Conservation (phyloP, 2,888 invertebrate genomes). For the Lasioglossum pauxillum region DNA sequence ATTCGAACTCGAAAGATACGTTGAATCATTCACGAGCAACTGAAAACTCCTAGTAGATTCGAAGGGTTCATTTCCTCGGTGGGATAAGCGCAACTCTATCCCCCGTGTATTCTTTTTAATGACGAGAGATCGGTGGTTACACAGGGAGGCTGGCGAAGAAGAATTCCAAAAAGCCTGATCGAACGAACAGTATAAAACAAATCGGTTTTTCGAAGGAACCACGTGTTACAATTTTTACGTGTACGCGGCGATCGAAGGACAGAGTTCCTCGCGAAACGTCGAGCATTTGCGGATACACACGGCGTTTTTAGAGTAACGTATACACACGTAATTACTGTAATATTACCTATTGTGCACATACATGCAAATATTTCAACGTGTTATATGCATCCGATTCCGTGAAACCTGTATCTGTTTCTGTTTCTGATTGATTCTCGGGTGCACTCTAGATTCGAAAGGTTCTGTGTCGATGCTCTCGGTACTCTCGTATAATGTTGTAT, state of each 20-base stretch:
- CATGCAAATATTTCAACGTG: conserved; percentile 57
- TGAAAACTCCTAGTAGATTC: neutral
- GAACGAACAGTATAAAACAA: conserved; percentile 15
- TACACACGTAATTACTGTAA: conserved; percentile 66
- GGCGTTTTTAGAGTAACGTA: conserved; percentile 64
- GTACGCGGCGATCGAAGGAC: conserved; percentile 32
- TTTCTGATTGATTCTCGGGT: conserved; percentile 4
- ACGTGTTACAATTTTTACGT: neutral
- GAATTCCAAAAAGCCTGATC: conserved; percentile 10
- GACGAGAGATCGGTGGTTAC: conserved; percentile 28
- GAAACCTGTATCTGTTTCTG: neutral
- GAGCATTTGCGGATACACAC: conserved; percentile 70
- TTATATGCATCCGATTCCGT: conserved; percentile 38
- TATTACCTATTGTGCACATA: conserved; percentile 70
- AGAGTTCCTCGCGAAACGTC: conserved; percentile 34
- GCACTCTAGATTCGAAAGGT: conserved; percentile 37
- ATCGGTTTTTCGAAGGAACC: conserved; percentile 30
- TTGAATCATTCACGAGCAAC: neutral
- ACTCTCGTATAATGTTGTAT: conserved; percentile 27
- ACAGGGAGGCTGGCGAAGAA: neutral
- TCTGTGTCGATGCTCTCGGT: conserved; percentile 15
- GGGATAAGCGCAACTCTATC: neutral
- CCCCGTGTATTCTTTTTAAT: conserved; percentile 23
- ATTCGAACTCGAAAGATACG: neutral
- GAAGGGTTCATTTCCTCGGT: neutral